Evolutionary conservation across 2,797 vertebrate genomes (phyloP).

Genomic region (Ispidina lecontei): DNA sequence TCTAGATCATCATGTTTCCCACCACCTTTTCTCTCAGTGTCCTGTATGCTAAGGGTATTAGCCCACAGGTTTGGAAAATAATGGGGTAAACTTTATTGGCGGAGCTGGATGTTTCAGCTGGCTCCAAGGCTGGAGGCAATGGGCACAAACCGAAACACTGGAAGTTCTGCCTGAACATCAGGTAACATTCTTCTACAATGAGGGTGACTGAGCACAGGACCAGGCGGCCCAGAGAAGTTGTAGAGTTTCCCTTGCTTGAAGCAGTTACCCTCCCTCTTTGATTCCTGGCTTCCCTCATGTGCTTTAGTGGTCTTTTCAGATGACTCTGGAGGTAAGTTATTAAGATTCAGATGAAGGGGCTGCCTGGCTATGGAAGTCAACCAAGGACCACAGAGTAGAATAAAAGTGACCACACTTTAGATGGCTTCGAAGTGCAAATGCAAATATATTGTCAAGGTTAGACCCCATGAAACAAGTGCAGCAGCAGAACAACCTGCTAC

Average conservation of each 20-base stretch:
- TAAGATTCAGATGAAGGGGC: not conserved
- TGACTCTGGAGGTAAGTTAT: not conserved
- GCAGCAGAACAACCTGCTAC: not conserved
- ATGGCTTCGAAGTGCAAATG: constrained; percentile 4
- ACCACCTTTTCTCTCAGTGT: not conserved
- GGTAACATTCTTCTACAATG: not conserved
- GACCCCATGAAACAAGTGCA: not conserved
- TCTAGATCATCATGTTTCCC: not conserved
- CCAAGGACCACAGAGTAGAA: not conserved
- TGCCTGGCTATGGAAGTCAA: not conserved
- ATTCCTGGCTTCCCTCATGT: not conserved
- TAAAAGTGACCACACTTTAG: not conserved
- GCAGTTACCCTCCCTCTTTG: not conserved
- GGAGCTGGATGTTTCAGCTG: not conserved
- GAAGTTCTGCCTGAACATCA: not conserved
- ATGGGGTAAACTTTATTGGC: not conserved
- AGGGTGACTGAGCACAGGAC: not conserved
- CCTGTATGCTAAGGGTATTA: not conserved
- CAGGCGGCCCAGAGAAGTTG: not conserved
- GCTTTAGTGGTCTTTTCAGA: not conserved
- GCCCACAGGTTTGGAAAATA: not conserved
- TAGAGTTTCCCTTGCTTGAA: not conserved
- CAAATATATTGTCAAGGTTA: not conserved
- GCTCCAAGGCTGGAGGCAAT: not conserved
- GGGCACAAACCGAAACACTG: not conserved